Evolutionary conservation across 1,140 invertebrate species (phyloP).

Genomic region (Camponotus vicinus): DNA sequence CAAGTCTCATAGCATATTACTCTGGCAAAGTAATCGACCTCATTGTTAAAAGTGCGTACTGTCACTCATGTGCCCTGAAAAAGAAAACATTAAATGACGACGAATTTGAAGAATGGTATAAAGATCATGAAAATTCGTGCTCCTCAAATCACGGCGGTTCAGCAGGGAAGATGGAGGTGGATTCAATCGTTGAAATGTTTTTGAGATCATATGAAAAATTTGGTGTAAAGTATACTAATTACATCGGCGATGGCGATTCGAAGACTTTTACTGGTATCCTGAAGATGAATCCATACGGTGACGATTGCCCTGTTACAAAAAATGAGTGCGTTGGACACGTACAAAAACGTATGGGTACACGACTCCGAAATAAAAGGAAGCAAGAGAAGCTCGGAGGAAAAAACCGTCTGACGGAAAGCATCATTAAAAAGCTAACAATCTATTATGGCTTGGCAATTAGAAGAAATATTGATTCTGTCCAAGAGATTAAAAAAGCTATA

Average conservation of each 20-base stretch:
- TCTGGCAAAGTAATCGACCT: constrained; percentile 71
- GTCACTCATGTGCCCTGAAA: constrained; percentile 26
- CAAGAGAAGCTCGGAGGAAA: not conserved
- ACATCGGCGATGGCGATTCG: not conserved
- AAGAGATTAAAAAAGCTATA: not conserved
- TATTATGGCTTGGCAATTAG: not conserved
- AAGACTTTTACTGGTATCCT: not conserved
- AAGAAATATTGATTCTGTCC: not conserved
- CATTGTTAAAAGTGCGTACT: constrained; percentile 29
- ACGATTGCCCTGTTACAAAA: not conserved
- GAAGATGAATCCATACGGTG: not conserved
- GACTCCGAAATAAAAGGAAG: not conserved
- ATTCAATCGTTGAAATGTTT: not conserved
- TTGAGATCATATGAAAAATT: not conserved
- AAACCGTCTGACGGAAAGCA: not conserved
- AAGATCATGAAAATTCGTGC: constrained; percentile 50
- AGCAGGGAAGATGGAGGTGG: not conserved
- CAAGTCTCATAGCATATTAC: constrained; percentile 68
- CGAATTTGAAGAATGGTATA: constrained; percentile 53
- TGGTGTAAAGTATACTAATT: not conserved
- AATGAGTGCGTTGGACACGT: not conserved
- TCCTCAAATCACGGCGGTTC: constrained; percentile 51
- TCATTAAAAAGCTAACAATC: not conserved
- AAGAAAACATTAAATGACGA: constrained; percentile 39
- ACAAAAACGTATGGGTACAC: not conserved